These are phyloP conservation scores for Cuculus canorus DNA, from an alignment of 2,797 vertebrate species.

Conservation along the genomic window DNA sequence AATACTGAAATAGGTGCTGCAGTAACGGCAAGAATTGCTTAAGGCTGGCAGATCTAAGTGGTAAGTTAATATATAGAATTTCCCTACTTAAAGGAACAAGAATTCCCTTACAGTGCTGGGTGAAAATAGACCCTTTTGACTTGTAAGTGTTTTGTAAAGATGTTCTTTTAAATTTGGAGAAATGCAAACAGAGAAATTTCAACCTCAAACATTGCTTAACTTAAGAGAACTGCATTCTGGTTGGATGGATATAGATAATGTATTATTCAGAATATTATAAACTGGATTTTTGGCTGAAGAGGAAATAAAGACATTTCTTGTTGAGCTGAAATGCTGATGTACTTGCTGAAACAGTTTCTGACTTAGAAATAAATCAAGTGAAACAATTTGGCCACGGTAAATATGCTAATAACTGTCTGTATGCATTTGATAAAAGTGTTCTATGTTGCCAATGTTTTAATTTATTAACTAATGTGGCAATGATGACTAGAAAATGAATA, in stretches of 20 bases:
- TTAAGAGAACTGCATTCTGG: conserved; percentile 28
- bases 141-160: not conserved
- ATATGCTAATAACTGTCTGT: conserved; percentile 47
- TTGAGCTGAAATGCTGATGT: not conserved
- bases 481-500: conserved; percentile 6
- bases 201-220: conserved; percentile 1
- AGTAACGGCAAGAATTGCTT: conserved; percentile 8
- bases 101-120: not conserved
- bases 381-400: conserved; percentile 19
- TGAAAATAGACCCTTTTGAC: conserved; percentile 1
- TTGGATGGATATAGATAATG: conserved; percentile 37
- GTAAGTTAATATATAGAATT: conserved; percentile 34
- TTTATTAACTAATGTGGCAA: conserved; percentile 24
- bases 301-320: not conserved
- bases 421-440: conserved; percentile 38
- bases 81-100: not conserved
- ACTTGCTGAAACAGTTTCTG: conserved; percentile 22
- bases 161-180: conserved; percentile 3
- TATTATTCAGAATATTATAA: conserved; percentile 38
- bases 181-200: conserved; percentile 13
- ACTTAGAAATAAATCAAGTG: conserved; percentile 41
- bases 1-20: conserved; percentile 13
- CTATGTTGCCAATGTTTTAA: not conserved
- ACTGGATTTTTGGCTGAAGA: conserved; percentile 17
- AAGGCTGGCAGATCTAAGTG: not conserved